A percentile compares a stretch with the other conserved stretches of the same genome.
Evolutionary conservation across 2,113 vertebrate genomes (phyloP).

Genomic region (Panthera uncia): DNA sequence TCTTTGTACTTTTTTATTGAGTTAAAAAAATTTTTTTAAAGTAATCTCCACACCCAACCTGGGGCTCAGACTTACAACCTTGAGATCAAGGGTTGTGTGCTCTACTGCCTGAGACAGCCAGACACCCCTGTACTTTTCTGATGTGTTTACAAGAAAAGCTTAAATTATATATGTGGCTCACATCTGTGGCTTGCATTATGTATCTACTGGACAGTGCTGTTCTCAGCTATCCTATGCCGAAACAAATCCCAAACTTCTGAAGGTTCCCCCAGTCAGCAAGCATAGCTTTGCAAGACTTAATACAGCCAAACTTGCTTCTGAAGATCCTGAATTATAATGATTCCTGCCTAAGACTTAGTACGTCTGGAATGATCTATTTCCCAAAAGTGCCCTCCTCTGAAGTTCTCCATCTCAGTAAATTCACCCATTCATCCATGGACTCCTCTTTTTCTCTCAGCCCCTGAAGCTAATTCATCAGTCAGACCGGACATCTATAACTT

Average conservation of each 20-base stretch:
- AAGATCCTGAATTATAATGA: neutral
- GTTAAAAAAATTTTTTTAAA: too few species aligned
- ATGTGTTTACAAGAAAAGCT: slow-evolving; percentile 20
- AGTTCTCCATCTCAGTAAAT: neutral
- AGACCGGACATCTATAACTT: neutral
- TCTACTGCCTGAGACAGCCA: too few species aligned
- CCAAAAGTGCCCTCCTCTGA: neutral
- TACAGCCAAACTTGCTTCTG: neutral
- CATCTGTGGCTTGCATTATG: neutral
- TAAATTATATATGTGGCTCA: neutral
- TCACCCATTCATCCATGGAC: neutral
- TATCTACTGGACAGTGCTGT: neutral
- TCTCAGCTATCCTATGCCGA: neutral
- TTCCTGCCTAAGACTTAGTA: neutral
- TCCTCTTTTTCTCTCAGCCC: neutral
- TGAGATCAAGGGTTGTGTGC: too few species aligned
- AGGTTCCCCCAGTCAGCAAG: neutral
- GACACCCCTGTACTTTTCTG: neutral
- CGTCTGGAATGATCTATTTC: neutral
- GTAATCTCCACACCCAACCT: too few species aligned
- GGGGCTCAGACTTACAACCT: too few species aligned
- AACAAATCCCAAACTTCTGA: slow-evolving; percentile 28
- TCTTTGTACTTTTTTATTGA: neutral
- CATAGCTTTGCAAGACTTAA: neutral
- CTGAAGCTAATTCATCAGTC: neutral